Evolutionary conservation across 2,797 vertebrate species (phyloP).

Genomic region (Heteromormyrus szaboi): DNA sequence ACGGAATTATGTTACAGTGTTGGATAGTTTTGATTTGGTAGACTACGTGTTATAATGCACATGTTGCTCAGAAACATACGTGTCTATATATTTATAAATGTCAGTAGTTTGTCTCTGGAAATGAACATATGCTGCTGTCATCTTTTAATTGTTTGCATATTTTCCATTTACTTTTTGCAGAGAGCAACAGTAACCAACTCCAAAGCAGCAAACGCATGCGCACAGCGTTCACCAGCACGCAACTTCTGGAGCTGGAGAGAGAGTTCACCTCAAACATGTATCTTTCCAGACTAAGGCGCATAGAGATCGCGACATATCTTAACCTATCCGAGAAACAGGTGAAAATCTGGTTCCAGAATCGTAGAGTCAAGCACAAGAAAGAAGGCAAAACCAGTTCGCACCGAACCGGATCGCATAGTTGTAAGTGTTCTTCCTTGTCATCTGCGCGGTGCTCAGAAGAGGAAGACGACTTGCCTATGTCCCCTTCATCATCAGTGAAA

Average conservation of each 20-base stretch:
- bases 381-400: slow-evolving; percentile 83
- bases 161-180: slow-evolving; percentile 48
- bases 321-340: slow-evolving; percentile 98
- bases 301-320: slow-evolving; percentile 97
- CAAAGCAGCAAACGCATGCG: slow-evolving; percentile 98
- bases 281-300: slow-evolving; percentile 91
- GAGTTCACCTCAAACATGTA: slow-evolving; percentile 99
- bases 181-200: slow-evolving; percentile 80
- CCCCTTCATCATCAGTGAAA: slow-evolving; percentile 92
- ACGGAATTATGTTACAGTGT: background rate
- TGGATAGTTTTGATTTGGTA: background rate
- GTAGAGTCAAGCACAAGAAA: slow-evolving; percentile 98
- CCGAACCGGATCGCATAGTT: slow-evolving; percentile 71
- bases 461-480: slow-evolving; percentile 86
- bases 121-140: background rate
- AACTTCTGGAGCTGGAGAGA: slow-evolving; percentile 92
- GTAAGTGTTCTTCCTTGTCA: slow-evolving; percentile 85
- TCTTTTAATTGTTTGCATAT: background rate
- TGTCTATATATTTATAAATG: background rate
- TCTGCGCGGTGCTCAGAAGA: slow-evolving; percentile 82
- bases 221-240: slow-evolving; percentile 97
- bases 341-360: slow-evolving; percentile 99
- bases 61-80: background rate
- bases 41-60: background rate
- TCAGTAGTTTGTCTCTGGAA: background rate